Conservation (phyloP, 2,797 vertebrate species). For the Pantherophis vulpinus region DNA sequence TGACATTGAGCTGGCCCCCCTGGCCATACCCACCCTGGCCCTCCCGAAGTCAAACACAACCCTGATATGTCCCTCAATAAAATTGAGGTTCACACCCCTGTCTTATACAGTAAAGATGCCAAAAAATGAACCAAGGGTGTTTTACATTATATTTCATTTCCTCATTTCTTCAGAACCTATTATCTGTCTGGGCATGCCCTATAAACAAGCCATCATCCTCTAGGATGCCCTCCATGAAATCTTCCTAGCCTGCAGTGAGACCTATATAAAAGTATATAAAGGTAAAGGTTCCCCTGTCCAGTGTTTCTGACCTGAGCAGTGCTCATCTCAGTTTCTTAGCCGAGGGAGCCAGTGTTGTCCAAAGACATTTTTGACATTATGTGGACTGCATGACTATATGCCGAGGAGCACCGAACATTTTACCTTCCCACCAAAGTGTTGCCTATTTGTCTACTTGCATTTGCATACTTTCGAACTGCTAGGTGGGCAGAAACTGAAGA, state of each 20-base stretch:
- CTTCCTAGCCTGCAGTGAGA: not conserved
- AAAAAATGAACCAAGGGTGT: not conserved
- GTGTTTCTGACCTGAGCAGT: not conserved
- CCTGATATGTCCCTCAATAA: too few species aligned
- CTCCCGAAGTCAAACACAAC: too few species aligned
- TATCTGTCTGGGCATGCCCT: not conserved
- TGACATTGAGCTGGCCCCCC: too few species aligned
- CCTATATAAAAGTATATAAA: not conserved
- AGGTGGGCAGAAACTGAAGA: not conserved
- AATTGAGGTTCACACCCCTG: too few species aligned
- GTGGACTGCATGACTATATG: not conserved
- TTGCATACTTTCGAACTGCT: not conserved
- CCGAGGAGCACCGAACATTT: not conserved
- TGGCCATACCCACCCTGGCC: too few species aligned
- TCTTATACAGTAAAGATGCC: not conserved
- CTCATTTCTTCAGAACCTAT: not conserved
- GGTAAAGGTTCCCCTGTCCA: not conserved
- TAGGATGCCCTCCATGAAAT: not conserved
- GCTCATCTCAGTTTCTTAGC: not conserved
- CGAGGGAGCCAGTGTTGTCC: not conserved
- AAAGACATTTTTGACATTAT: not conserved
- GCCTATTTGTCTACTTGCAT: not conserved
- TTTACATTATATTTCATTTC: not conserved
- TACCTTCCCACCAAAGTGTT: not conserved
- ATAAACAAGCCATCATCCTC: not conserved